These are phyloP conservation scores for Uromys caudimaculatus DNA, from an alignment of 2,797 vertebrate genomes.

Conservation along the genomic window DNA sequence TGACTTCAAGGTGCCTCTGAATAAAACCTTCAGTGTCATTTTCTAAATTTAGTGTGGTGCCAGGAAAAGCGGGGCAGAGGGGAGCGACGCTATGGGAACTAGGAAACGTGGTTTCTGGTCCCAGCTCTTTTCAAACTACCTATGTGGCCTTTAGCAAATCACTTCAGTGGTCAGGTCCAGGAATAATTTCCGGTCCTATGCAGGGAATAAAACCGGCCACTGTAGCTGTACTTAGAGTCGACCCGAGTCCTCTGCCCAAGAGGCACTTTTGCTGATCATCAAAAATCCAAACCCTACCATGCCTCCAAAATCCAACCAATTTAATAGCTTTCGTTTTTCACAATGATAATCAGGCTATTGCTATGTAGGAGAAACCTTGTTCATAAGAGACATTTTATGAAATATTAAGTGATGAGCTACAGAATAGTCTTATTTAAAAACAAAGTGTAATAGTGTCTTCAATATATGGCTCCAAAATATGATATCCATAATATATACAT, in stretches of 20 bases:
- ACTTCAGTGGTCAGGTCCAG: background rate
- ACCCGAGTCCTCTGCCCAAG: background rate
- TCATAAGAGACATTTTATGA: background rate
- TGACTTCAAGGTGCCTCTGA: slow-evolving; percentile 36
- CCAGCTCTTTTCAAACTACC: slow-evolving; percentile 19
- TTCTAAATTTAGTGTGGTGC: background rate
- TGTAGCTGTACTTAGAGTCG: background rate
- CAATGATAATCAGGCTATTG: background rate
- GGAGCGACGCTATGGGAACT: background rate
- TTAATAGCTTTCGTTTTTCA: background rate
- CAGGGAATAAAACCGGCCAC: background rate
- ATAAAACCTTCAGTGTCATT: background rate
- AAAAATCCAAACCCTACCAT: background rate
- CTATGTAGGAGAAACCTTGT: background rate
- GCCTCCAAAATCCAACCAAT: background rate
- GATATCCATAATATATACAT: background rate
- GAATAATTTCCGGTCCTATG: background rate
- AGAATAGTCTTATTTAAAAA: background rate
- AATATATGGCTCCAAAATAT: background rate
- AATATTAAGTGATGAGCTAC: background rate
- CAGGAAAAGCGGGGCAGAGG: background rate
- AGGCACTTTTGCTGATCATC: background rate
- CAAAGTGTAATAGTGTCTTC: background rate
- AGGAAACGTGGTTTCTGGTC: slow-evolving; percentile 24
- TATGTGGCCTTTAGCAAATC: slow-evolving; percentile 34